Conservation (phyloP, 2,113 vertebrate genomes). For the Centropus unirufus region DNA sequence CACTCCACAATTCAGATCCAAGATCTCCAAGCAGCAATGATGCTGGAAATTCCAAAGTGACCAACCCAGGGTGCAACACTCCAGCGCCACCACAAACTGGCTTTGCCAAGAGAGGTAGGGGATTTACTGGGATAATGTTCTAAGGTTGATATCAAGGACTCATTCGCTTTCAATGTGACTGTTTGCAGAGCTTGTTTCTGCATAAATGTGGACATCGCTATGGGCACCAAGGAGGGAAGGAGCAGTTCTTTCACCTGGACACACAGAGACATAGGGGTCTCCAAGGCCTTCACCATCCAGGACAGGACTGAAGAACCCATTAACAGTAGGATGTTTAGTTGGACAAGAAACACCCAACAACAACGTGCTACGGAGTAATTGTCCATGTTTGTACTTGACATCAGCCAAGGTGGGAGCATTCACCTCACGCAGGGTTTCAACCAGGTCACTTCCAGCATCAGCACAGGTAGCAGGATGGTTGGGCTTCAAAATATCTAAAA, state of each 20-base stretch:
- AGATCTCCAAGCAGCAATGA: too few species aligned
- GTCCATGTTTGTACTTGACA: not conserved
- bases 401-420: not conserved
- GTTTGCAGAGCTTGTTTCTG: not conserved
- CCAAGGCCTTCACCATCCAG: rapidly evolving
- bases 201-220: too few species aligned
- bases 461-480: not conserved
- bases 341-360: not conserved
- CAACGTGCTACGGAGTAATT: not conserved
- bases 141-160: not conserved
- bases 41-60: not conserved
- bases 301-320: not conserved
- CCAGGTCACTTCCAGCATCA: not conserved
- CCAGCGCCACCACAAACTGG: too few species aligned
- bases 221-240: not conserved
- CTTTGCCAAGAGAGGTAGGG: not conserved
- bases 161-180: not conserved
- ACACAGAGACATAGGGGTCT: rapidly evolving
- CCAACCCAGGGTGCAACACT: rapidly evolving
- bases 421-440: not conserved
- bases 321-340: not conserved
- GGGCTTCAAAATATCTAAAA: not conserved
- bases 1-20: not conserved
- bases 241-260: not conserved
- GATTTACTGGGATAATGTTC: not conserved